These are phyloP conservation scores for Antigone vipio DNA, from an alignment of 2,113 vertebrate species.

Conservation along the genomic window DNA sequence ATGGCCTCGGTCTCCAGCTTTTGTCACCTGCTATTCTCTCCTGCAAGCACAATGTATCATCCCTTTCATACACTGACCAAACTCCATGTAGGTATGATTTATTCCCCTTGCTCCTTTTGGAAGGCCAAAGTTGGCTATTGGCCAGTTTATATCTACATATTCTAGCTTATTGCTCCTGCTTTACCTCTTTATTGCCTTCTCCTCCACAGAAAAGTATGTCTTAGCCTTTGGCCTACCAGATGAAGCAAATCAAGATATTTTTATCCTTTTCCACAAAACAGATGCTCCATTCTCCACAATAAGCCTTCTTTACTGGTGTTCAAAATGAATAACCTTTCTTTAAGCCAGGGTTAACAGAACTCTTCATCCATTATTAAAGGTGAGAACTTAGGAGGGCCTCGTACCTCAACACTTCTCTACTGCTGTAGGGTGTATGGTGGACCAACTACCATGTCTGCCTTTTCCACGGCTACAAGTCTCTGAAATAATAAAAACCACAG, in stretches of 20 bases:
- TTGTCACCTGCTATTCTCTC: neutral
- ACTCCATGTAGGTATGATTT: neutral
- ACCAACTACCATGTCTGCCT: neutral
- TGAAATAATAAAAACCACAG: neutral
- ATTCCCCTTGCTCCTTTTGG: neutral
- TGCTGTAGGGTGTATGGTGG: neutral
- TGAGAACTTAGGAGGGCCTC: neutral
- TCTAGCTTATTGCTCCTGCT: neutral
- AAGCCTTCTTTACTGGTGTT: neutral
- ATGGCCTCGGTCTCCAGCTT: neutral
- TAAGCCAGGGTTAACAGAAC: neutral
- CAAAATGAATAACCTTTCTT: neutral
- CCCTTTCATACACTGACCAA: neutral
- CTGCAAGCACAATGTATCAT: neutral
- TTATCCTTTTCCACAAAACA: neutral
- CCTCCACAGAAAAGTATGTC: neutral
- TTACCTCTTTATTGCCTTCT: neutral
- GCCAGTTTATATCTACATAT: neutral
- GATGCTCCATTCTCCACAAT: neutral
- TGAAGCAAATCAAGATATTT: neutral
- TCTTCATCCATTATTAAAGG: neutral
- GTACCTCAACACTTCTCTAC: rapidly evolving
- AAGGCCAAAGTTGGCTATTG: neutral
- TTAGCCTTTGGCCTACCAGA: neutral
- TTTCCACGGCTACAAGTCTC: neutral